Evolutionary conservation across 2,888 invertebrate genomes (phyloP), one percentile per base, ranked within the genome.

Genomic region (Deladenus siricidicola): DNA sequence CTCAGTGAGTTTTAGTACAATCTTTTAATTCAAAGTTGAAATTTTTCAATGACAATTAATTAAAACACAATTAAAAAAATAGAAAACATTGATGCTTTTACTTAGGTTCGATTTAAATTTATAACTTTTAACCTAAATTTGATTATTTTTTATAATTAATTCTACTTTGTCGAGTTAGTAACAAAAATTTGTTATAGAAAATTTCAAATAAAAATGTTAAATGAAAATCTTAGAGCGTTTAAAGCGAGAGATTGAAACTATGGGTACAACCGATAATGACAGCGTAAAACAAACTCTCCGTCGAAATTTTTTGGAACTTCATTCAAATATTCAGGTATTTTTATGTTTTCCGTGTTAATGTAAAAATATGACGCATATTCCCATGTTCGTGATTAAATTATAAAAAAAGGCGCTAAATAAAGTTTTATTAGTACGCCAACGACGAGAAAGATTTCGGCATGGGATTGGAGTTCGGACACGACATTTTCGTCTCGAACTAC

Each of bases 401-500:
- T 45, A 6, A 14, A 45, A 21, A 6, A 14, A 45, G 45, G 6
- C 17, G 6, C 6, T 45, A 6, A 14, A n/a, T n/a, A n/a, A n/a
- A n/a, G n/a, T n/a, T n/a, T n/a, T n/a, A n/a, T n/a, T n/a, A 86
- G 79, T 89, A 90, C 79, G 94, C 93, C 0, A 86, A 88, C 59
- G 94, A 94, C 78, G 94, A 96, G 80, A 88, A 88, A 78, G 93
- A 94, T 80, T 93, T 90, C 81, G 94, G 70, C 1, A 90, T 90
- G 56, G 88, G 90, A 0, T 80, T 94, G 1, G 93, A 94, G 80
- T 82, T 89, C 42, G 93, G 90, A 0, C 85, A 90, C 68, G 86
- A 89, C 80, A 81, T 94, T 51, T 89, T 93, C 78, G 86, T 67
- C 4, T 64, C 70, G 4, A 71, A 72, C 45, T 61, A 58, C 49